Conservation (phyloP, 1,140 invertebrate genomes). For the Paraescarpia echinospica region DNA sequence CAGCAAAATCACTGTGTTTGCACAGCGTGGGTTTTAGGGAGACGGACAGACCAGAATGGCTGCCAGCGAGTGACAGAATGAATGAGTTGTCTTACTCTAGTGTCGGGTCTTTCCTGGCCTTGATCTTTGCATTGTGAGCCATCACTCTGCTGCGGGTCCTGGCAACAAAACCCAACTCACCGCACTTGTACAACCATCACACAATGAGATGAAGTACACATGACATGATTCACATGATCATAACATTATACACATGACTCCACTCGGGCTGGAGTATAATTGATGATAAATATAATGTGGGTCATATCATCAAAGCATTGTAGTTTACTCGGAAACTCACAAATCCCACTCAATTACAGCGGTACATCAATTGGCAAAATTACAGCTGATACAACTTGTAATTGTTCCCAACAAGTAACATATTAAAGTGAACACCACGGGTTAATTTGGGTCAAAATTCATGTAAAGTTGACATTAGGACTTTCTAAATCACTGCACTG, state of each 20-base stretch:
- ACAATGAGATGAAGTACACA: too few relatives aligned
- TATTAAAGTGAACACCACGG: background rate
- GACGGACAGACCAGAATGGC: background rate
- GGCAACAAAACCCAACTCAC: conserved; percentile 30
- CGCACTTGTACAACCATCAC: conserved; percentile 18
- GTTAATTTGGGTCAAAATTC: background rate
- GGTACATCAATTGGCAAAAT: background rate
- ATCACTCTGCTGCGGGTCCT: conserved; percentile 54
- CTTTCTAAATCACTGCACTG: background rate
- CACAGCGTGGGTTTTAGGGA: background rate
- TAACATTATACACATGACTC: too few relatives aligned
- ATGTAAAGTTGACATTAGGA: background rate
- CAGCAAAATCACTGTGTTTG: background rate
- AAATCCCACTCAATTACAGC: too few relatives aligned
- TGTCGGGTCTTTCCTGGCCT: conserved; percentile 37
- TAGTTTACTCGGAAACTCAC: background rate
- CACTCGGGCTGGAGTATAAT: background rate
- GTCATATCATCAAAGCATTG: background rate
- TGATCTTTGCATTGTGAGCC: conserved; percentile 53
- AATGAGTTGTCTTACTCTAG: conserved; percentile 36
- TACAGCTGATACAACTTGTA: background rate
- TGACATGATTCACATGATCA: too few relatives aligned
- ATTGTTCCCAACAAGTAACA: background rate
- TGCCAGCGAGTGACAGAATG: background rate
- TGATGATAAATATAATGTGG: background rate